Evolutionary conservation across 2,113 vertebrate genomes (phyloP), one percentile per base, ranked within the genome.

Genomic region (Pithys albifrons): DNA sequence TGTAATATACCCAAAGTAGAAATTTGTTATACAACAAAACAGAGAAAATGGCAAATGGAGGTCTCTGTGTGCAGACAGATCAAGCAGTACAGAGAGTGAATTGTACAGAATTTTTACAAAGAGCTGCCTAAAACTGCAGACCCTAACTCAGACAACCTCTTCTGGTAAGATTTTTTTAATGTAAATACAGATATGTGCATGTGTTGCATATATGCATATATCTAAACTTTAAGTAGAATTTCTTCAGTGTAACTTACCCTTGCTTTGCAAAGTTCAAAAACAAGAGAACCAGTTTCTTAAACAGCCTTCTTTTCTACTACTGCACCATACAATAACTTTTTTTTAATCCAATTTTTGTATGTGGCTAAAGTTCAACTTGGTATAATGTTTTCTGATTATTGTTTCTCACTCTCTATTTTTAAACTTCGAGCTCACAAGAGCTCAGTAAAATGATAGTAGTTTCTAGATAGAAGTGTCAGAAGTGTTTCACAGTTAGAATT

Each of bases 11-110:
- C 29, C 0, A 0, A 93, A 75, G 65, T 3, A 58, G 54, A 92
- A 81, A 94, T 39, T 77, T 75, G 85, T 95, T 96, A 92, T 29
- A 89, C 83, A 95, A 91, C 76, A 74, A 79, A 80, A 51, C 12
- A 61, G 67, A 91, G 29, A 85, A 88, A 71, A 88, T 19, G 70
- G 80, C 61, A 90, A 91, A 87, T 13, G n/a, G 74, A 92, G 73
- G 70, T 72, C 64, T 78, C 73, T 2, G 46, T 46, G 27, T 20
- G 62, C 24, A 94, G 45, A 49, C 59, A 24, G 79, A 69, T 89
- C 62, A 92, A 85, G 59, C 29, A 69, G 51, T 19, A 61, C 1
- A 61, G 59, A 76, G 45, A 9, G 48, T 57, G 54, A 81, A 49
- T 7, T 10, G 39, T 12, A 58, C 14, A 73, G 49, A 61, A 46